These are phyloP conservation scores for Erynnis tages DNA, from an alignment of 2,888 invertebrate genomes.

Conservation along the genomic window DNA sequence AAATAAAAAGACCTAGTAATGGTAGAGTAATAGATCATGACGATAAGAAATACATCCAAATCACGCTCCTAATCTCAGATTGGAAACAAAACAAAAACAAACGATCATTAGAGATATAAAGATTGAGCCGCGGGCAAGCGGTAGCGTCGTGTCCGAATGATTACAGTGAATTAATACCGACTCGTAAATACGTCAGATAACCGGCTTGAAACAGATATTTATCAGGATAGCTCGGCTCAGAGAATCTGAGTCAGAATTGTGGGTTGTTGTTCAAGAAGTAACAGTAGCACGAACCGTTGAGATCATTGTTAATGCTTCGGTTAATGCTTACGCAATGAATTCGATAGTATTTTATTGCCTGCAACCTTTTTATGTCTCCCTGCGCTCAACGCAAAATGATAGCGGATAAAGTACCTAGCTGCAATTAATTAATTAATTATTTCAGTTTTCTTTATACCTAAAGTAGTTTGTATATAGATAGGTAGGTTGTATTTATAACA, in stretches of 20 bases:
- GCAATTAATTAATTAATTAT: too few relatives aligned
- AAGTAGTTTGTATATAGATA: too few relatives aligned
- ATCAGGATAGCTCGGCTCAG: constrained; percentile 18
- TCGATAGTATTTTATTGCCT: not conserved
- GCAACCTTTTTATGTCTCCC: too few relatives aligned
- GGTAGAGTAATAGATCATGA: constrained; percentile 1
- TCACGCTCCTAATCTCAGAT: not conserved
- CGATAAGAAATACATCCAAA: constrained; percentile 2
- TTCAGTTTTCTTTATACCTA: too few relatives aligned
- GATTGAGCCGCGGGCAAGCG: constrained; percentile 22
- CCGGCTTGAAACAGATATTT: constrained; percentile 27
- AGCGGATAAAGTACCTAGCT: too few relatives aligned
- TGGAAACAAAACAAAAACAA: constrained; percentile 11
- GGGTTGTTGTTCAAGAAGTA: constrained; percentile 15
- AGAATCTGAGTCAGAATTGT: constrained; percentile 4
- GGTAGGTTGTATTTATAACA: too few relatives aligned
- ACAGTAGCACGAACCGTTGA: constrained; percentile 20
- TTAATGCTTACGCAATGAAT: constrained; percentile 1
- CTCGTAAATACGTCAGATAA: constrained; percentile 31
- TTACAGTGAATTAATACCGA: constrained; percentile 31
- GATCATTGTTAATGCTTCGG: too few relatives aligned
- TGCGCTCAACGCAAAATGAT: too few relatives aligned
- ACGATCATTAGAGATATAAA: constrained; percentile 23
- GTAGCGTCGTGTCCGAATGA: constrained; percentile 32
- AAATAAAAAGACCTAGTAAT: not conserved